These are phyloP conservation scores for Apoda limacodes DNA, from an alignment of 2,888 invertebrate genomes.

Conservation along the genomic window DNA sequence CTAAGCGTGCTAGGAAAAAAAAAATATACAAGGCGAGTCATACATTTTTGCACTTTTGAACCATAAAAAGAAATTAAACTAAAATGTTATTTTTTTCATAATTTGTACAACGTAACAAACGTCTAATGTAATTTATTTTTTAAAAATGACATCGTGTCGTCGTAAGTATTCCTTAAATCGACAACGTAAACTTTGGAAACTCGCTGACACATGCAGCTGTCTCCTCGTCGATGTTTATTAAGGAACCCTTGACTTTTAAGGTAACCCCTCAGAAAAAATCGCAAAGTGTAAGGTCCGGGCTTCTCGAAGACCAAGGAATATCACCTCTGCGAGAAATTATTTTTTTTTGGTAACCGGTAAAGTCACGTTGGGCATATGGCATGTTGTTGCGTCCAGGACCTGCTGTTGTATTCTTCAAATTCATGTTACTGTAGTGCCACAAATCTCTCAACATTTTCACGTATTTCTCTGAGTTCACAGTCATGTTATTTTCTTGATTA, in stretches of 20 bases:
- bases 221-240: no score
- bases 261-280: slow-evolving; percentile 4
- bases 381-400: slow-evolving; percentile 16
- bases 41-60: no score
- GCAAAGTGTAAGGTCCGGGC: slow-evolving; percentile 3
- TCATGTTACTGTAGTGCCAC: slow-evolving; percentile 13
- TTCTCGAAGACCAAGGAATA: slow-evolving; percentile 7
- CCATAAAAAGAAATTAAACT: no score
- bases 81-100: no score
- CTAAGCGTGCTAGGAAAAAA: no score
- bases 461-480: slow-evolving; percentile 8
- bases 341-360: slow-evolving; percentile 13
- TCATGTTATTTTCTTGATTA: slow-evolving; percentile 8
- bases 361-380: slow-evolving; percentile 15
- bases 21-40: no score
- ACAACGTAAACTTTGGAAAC: no score
- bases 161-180: no score
- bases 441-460: slow-evolving; percentile 5
- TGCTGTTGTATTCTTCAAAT: slow-evolving; percentile 13
- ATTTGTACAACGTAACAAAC: no score
- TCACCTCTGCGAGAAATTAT: slow-evolving; percentile 15
- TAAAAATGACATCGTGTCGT: no score
- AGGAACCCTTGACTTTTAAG: slow-evolving; percentile 5
- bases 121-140: no score
- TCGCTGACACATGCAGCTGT: no score